Base-by-base conservation (phyloP, 2,888 invertebrate genomes). In the Athalia circularis region DNA sequence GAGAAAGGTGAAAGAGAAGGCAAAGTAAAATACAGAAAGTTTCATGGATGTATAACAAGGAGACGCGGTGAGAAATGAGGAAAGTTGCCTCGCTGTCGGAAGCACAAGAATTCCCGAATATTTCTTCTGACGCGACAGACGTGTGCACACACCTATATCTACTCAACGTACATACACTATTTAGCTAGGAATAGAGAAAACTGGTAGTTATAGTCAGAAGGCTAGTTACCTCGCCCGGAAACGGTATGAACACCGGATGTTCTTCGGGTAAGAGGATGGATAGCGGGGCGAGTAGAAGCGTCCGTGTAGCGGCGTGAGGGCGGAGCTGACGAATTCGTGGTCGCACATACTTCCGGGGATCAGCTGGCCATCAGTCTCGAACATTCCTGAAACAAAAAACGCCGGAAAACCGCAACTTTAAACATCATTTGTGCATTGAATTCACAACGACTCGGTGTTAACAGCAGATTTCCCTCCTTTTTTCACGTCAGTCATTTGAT, bases 201-300 rank as follows among this genome's bases (percentile, higher is more conserved):
- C 29, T 13, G 45, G 43, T 45, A 3, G 5, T 11, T 61, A 8
- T 64, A 43, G 7, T 8, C 3, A 64, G 11, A 64, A n/a, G 13
- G 29, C 68, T 83, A 85, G 82, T 87, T 88, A 96, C 96, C 96
- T 95, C 77, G 98, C 98, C 86, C 95, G 94, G 89, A 99, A 96
- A 88, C 95, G 94, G 91, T 97, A 97, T 80, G 96, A 94, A 91
- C 98, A 98, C 87, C 95, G 94, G 86, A 97, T 94, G 90, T 97
- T 96, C 90, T 95, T 96, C 29, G 98, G 98, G 91, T 99, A 99
- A 86, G 96, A 95, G 85, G 98, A 98, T 81, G 99, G 99, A 92
- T 98, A 99, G 79, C 96, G 95, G 0, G 98, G 98, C 77, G 98
- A 98, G 91, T 96, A 97, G 87, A 97, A 94, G 79, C 94, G 94